These are phyloP conservation scores for Physella acuta DNA, from an alignment of 1,140 invertebrate genomes.

Conservation along the genomic window DNA sequence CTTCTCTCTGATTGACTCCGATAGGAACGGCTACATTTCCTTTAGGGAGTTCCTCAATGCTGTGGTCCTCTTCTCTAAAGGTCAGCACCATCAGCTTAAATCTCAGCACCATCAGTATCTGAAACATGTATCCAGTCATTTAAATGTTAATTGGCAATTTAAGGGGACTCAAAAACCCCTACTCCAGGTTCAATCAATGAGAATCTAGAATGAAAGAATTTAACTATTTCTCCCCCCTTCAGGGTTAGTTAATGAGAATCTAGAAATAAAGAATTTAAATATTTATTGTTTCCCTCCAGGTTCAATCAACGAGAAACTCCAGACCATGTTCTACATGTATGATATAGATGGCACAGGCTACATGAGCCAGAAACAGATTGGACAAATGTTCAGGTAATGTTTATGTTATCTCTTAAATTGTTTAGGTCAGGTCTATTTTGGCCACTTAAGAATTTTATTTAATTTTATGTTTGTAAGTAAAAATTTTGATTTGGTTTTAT, in stretches of 20 bases:
- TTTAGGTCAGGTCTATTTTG: too few species aligned
- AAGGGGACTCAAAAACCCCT: too few species aligned
- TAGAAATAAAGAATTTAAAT: neutral
- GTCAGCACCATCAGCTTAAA: too few species aligned
- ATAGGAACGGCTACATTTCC: conserved; percentile 91
- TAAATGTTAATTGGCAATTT: too few species aligned
- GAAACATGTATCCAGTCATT: too few species aligned
- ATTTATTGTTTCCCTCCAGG: conserved; percentile 63
- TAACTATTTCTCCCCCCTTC: neutral
- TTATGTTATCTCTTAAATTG: too few species aligned
- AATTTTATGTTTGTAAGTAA: too few species aligned
- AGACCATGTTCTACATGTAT: conserved; percentile 98
- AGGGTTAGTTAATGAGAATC: neutral
- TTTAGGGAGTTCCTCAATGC: conserved; percentile 98
- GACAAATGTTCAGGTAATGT: conserved; percentile 50
- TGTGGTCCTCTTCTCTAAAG: conserved; percentile 77
- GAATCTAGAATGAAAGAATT: too few species aligned
- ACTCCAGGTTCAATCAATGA: too few species aligned
- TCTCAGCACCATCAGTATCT: too few species aligned
- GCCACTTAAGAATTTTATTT: too few species aligned
- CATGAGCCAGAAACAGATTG: conserved; percentile 84
- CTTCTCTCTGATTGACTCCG: conserved; percentile 98
- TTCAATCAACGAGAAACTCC: conserved; percentile 91
- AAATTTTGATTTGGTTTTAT: too few species aligned
- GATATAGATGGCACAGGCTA: conserved; percentile 94